Evolutionary conservation across 2,888 invertebrate genomes (phyloP), one percentile per base, ranked within the genome.

Genomic region (Achlya flavicornis): DNA sequence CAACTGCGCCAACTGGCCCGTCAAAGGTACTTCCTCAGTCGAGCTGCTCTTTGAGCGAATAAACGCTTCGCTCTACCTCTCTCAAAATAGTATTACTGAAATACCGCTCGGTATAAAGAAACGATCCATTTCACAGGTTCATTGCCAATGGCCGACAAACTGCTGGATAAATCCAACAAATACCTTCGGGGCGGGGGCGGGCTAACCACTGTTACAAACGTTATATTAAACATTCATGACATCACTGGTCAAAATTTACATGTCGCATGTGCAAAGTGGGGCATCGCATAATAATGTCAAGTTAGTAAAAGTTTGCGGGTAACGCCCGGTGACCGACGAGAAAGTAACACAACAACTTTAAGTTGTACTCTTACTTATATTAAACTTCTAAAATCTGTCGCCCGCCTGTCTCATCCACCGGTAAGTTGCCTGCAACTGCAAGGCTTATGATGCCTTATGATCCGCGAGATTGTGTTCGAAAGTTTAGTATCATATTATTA

Each of bases 241-340:
- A 65, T 66, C 64, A 68, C 65, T 60, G 68, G 67, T 65, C 63
- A 26, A 63, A 71, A 72, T 72, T 70, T 72, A 69, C 72, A 72
- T 72, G 69, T 71, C 69, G 72, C 72, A 67, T 74, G 66, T 65
- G 65, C 64, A 58, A 79, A 76, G 73, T 77, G 72, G 80, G 73
- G 64, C 74, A 76, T 73, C 71, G 65, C 62, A 65, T 67, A 70
- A 75, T 77, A 72, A 80, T 72, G 74, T 69, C 74, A 70, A 64
- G 68, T 33, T 16, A 59, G 63, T 67, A 65, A 69, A 63, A 65
- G 67, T 68, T 62, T 43, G 64, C 35, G 32, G 48, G 41, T 59
- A 63, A 61, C 48, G 33, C 67, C 41, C 12, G 60, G 14, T 41
- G n/a, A 60, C 41, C 7, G 16, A 5, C 16, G 14, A 26, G 11